Base-by-base conservation (phyloP, 1,140 invertebrate species). In the Caenorhabditis brenneri region DNA sequence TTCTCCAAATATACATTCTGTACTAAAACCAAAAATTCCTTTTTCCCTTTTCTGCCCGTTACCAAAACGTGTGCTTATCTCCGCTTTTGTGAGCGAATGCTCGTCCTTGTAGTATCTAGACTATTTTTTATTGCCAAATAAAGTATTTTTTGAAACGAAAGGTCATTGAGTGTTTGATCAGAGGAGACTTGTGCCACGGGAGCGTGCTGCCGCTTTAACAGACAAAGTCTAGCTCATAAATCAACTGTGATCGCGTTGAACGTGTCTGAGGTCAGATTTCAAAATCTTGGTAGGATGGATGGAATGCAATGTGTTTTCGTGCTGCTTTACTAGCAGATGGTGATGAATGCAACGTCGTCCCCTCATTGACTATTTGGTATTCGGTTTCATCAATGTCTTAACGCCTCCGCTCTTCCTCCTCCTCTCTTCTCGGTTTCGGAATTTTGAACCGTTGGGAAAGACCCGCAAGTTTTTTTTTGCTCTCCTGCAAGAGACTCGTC, bases 251-350 rank as follows among this genome's bases (percentile, higher is more conserved):
- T 74, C 65, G 58, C 12, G 19, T 74, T 74, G 29, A 24, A 74
- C 65, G 36, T 39, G 36, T 31, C 36, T 42, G 65, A 74, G 65
- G 65, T 74, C 65, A 74, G 65, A 74, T 42, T 74, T 74, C 65
- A 42, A 74, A 74, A 74, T 74, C 65, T 22, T 19, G n/a, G 19
- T 55, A 12, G 22, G 24, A n/a, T 51, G 49, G 24, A 55, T 29
- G 36, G 36, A 24, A 74, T 33, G 33, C 33, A 24, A 27, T 39
- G 36, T 42, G 36, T 42, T 74, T 74, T 74, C 22, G 22, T 74
- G 36, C 29, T 10, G n/a, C n/a, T 65, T 39, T 58, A 74, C 65
- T 42, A 74, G 65, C 65, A 39, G 65, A 74, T 33, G 19, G 60
- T n/a, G n/a, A n/a, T n/a, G n/a, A n/a, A 65, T 65, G 29, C 29